A percentile compares a stretch with the other conserved stretches of the same genome.
phyloP scores from a whole-genome alignment of 2,797 vertebrate genomes.

The Podarcis lilfordi region DNA sequence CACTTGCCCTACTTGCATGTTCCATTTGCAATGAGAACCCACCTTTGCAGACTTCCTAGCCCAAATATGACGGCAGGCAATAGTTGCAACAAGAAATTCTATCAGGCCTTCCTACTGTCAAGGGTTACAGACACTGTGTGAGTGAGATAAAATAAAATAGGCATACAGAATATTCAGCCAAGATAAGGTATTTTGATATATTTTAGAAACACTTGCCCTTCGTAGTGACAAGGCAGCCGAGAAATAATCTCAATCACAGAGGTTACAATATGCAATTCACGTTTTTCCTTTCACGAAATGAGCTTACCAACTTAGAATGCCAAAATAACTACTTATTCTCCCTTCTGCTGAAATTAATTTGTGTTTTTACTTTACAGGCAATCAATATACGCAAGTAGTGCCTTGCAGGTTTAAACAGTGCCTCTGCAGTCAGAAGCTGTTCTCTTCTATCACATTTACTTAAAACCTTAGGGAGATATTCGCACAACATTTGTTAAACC shows the following conservation, averaged over 20 bases:
- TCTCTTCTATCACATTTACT: constrained; percentile 1
- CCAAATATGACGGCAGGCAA: background rate
- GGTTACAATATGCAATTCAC: background rate
- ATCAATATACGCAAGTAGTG: constrained; percentile 3
- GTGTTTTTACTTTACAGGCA: constrained; percentile 2
- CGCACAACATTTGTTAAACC: background rate
- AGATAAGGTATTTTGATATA: background rate
- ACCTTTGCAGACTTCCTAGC: background rate
- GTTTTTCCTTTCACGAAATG: background rate
- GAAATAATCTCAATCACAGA: background rate
- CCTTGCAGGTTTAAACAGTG: constrained; percentile 9
- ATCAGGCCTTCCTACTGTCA: background rate
- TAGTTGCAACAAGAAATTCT: background rate
- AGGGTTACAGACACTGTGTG: background rate
- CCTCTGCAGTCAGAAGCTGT: background rate
- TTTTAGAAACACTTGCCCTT: background rate
- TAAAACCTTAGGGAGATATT: constrained; percentile 3
- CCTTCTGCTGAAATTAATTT: constrained; percentile 9
- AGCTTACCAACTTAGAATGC: background rate
- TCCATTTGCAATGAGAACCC: background rate
- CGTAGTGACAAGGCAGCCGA: background rate
- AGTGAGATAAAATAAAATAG: background rate
- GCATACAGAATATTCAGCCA: background rate
- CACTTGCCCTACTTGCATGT: background rate
- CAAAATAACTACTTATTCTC: background rate